phyloP scores from a whole-genome alignment of 2,113 vertebrate species.

The Rhabdornis inornatus region DNA sequence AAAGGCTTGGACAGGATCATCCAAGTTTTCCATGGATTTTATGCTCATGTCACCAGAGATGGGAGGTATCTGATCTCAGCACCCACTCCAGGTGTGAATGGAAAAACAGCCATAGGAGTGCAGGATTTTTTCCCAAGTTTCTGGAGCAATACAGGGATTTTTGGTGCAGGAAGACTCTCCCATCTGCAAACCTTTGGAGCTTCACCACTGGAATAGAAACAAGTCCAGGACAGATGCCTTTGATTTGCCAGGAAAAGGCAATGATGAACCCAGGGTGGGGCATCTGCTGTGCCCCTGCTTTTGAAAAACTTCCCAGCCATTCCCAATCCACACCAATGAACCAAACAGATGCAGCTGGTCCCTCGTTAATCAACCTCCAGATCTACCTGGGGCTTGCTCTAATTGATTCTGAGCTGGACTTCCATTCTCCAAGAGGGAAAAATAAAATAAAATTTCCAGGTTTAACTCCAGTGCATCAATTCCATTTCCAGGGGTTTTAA shows the following conservation, averaged over 20 bases:
- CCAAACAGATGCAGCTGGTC: background rate
- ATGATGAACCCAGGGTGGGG: background rate
- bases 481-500: background rate
- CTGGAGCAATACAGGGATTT: background rate
- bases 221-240: background rate
- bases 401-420: slow-evolving; percentile 3
- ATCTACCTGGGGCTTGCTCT: slow-evolving; percentile 8
- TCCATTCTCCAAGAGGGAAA: background rate
- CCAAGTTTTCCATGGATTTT: background rate
- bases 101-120: background rate
- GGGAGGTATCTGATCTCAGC: background rate
- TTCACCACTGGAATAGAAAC: background rate
- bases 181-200: background rate
- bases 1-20: background rate
- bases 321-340: background rate
- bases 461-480: background rate
- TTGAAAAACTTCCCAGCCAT: background rate
- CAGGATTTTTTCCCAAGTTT: background rate
- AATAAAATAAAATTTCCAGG: background rate
- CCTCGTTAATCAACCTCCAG: background rate
- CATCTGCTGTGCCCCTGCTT: background rate
- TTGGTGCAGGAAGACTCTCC: background rate
- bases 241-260: background rate
- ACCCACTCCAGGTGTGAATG: background rate
- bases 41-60: background rate